Evolutionary conservation across 2,888 invertebrate species (phyloP).

Genomic region (Phaedon cochleariae): DNA sequence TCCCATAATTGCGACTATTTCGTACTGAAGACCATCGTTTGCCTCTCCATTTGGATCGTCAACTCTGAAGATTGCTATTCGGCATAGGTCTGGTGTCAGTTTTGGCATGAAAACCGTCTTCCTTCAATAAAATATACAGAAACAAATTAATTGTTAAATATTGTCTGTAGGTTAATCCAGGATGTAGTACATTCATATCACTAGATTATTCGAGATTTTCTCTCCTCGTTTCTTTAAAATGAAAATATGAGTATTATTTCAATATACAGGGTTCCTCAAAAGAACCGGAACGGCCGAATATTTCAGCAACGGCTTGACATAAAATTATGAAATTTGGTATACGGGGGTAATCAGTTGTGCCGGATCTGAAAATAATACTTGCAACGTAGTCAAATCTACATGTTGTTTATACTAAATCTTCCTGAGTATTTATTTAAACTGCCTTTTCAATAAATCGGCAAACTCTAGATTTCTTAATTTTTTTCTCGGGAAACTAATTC

Average conservation of each 20-base stretch:
- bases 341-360: too few species aligned
- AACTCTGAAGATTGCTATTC: slow-evolving; percentile 62
- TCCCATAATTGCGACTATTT: slow-evolving; percentile 40
- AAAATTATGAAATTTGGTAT: too few species aligned
- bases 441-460: too few species aligned
- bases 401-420: too few species aligned
- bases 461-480: too few species aligned
- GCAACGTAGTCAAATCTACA: too few species aligned
- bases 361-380: too few species aligned
- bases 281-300: too few species aligned
- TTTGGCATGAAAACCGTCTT: slow-evolving; percentile 60
- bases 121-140: slow-evolving; percentile 12
- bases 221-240: background rate
- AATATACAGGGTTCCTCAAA: too few species aligned
- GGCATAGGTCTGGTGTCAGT: slow-evolving; percentile 60
- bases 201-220: background rate
- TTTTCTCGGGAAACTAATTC: too few species aligned
- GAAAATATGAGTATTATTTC: background rate
- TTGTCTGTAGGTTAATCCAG: background rate
- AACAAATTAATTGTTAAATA: background rate
- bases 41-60: slow-evolving; percentile 39
- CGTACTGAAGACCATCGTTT: slow-evolving; percentile 39
- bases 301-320: too few species aligned
- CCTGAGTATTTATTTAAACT: too few species aligned
- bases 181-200: background rate